Evolutionary conservation across 2,888 invertebrate species (phyloP).

Genomic region (Bimastos eiseni): DNA sequence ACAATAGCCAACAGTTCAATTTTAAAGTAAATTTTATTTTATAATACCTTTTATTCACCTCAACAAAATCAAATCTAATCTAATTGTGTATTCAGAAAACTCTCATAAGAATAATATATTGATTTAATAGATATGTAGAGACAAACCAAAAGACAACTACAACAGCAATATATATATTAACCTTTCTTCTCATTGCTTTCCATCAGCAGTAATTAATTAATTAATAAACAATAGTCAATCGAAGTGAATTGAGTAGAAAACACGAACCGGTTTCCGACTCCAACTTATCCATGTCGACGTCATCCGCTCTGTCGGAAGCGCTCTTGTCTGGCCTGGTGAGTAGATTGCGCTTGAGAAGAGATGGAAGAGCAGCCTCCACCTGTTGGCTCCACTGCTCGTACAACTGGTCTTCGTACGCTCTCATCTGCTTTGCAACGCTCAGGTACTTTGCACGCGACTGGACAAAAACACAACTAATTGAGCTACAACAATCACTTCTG

Average conservation of each 20-base stretch:
- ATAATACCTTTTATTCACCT: no score
- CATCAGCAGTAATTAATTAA: no score
- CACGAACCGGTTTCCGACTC: constrained; percentile 39
- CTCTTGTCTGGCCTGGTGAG: constrained; percentile 39
- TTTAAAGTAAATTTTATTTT: no score
- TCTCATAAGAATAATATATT: no score
- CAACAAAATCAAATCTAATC: no score
- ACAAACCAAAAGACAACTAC: no score
- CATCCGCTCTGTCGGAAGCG: not conserved
- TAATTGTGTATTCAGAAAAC: no score
- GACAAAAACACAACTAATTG: not conserved
- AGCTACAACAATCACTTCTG: no score
- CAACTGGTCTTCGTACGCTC: constrained; percentile 74
- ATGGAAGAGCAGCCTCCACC: constrained; percentile 71
- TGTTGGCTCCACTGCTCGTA: constrained; percentile 74
- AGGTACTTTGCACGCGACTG: constrained; percentile 78
- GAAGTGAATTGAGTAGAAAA: not conserved
- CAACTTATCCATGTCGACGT: constrained; percentile 32
- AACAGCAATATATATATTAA: no score
- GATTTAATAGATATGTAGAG: no score
- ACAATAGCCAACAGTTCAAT: no score
- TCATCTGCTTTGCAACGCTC: constrained; percentile 75
- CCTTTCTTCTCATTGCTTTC: no score
- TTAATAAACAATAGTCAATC: not conserved
- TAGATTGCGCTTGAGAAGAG: constrained; percentile 57